Evolutionary conservation across 2,888 invertebrate genomes (phyloP), one percentile per base, ranked within the genome.

Genomic region (Chaitophorus viminalis): DNA sequence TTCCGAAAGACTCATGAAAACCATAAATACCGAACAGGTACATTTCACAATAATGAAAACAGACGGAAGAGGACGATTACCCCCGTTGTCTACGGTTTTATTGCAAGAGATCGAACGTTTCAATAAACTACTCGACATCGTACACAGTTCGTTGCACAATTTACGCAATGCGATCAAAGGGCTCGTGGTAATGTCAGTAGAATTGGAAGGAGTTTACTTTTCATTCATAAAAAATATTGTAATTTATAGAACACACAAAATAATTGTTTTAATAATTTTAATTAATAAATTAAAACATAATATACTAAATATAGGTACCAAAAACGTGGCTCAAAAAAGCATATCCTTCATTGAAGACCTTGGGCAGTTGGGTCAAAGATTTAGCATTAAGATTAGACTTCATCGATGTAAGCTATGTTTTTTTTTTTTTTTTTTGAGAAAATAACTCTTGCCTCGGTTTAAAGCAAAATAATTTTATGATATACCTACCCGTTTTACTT

Each of bases 101-200:
- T 91, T 96, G 54, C 97, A 98, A 92, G 98, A 98, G 93, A 94
- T 96, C 1, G 95, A 97, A 90, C 93, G 97, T 82, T 98, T 96
- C 91, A 98, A 98, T 91, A 93, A 93, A 89, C 92, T 97, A 25
- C 92, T 97, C 70, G 92, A 91, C 82, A 92, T 95, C 84, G 94
- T 98, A 89, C 95, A 96, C 90, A 92, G 92, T 17, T 96, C 97
- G 0, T 93, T 98, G 90, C 93, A 92, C 65, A 95, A 96, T 90
- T 92, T 98, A 75, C 94, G 96, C 91, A 96, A 96, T 91, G 98
- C 97, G 18, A 97, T 98, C 76, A 97, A 96, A 93, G 98, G 98
- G 72, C 92, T 97, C 89, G 96, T 97, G 17, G 96, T 98, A 0
- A 98, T 98, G 98, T 97, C 97, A 0, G 96, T 97, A 90, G 94